Evolutionary conservation across 2,113 vertebrate species (phyloP).

Genomic region (Colossoma macropomum): DNA sequence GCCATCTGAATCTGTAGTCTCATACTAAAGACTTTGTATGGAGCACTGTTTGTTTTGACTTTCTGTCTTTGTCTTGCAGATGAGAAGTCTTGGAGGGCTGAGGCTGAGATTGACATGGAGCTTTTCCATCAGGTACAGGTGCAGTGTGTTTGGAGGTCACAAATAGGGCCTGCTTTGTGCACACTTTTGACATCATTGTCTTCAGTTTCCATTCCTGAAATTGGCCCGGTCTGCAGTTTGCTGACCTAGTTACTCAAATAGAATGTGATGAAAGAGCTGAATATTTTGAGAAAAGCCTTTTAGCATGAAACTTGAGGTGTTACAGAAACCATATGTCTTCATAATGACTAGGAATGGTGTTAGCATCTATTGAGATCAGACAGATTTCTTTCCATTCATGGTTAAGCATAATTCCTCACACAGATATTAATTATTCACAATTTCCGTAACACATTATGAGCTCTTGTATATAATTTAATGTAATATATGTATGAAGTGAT

Average conservation of each 20-base stretch:
- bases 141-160: conserved; percentile 22
- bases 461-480: too few relatives aligned
- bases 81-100: conserved; percentile 95
- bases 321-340: not conserved
- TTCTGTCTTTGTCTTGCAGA: conserved; percentile 77
- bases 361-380: not conserved
- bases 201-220: conserved; percentile 5
- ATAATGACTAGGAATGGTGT: not conserved
- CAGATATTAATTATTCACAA: not conserved
- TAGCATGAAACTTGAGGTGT: conserved; percentile 1
- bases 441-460: too few relatives aligned
- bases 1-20: conserved; percentile 5
- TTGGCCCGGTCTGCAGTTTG: not conserved
- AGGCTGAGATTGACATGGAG: conserved; percentile 99
- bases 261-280: not conserved
- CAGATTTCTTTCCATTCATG: not conserved
- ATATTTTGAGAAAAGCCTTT: not conserved
- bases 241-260: conserved; percentile 32
- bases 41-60: not conserved
- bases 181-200: conserved; percentile 8
- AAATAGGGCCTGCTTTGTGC: conserved; percentile 35
- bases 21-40: too few relatives aligned
- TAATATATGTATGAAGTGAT: too few relatives aligned
- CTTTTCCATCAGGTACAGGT: conserved; percentile 95
- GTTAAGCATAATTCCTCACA: too few relatives aligned